phyloP scores from a whole-genome alignment of 1,140 invertebrate species.

The Philotrypesis tridentata region DNA sequence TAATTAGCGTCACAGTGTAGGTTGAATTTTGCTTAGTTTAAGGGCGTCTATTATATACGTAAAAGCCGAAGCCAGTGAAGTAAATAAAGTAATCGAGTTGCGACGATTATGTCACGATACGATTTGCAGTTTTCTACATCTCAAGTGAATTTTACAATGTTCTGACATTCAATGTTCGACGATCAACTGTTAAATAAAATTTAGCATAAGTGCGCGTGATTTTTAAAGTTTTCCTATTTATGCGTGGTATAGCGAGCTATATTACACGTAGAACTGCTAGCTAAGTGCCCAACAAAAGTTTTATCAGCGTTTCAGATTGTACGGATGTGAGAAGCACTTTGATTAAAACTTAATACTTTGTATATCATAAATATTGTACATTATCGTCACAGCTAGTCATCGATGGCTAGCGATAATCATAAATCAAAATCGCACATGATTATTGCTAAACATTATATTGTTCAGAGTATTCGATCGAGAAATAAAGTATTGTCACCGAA shows the following conservation, averaged over 20 bases:
- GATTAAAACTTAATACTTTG: background rate
- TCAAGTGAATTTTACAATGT: background rate
- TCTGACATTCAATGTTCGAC: background rate
- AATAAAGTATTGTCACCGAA: background rate
- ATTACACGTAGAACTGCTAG: too few relatives aligned
- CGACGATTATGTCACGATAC: background rate
- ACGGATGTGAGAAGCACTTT: background rate
- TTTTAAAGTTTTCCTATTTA: background rate
- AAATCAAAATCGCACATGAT: background rate
- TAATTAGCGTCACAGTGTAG: background rate
- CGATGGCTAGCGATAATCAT: too few relatives aligned
- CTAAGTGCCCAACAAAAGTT: background rate
- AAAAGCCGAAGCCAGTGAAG: too few relatives aligned
- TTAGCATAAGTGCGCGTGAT: background rate
- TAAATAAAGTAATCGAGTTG: background rate
- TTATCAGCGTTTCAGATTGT: background rate
- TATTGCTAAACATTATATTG: background rate
- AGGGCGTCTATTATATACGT: background rate
- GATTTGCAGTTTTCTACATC: background rate
- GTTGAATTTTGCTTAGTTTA: constrained; percentile 16
- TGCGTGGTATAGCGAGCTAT: too few relatives aligned
- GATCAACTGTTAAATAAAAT: background rate
- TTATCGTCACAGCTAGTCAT: background rate
- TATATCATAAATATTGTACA: background rate
- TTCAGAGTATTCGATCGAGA: background rate